Percentiles rank a stretch among this genome's conserved stretches.
Conservation (phyloP, 2,888 invertebrate genomes). For the Cephus runcator region DNA sequence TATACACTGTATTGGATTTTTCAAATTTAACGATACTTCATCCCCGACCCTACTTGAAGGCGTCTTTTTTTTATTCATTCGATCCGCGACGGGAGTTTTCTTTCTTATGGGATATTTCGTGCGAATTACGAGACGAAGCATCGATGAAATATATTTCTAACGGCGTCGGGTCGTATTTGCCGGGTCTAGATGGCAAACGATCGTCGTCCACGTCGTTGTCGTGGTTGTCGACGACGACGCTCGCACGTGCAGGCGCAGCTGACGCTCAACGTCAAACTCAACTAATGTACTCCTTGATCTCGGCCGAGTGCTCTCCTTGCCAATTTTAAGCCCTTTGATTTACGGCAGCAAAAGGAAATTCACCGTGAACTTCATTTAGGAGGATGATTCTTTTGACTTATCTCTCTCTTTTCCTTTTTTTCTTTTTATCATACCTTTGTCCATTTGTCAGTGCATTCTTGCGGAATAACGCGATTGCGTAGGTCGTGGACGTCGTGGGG, state of each 20-base stretch:
- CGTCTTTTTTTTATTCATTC: background rate
- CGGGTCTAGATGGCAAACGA: constrained; percentile 14
- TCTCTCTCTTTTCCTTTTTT: background rate
- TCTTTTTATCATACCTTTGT: background rate
- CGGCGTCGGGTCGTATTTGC: constrained; percentile 24
- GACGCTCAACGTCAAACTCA: constrained; percentile 61
- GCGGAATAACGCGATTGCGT: background rate
- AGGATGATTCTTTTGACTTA: background rate
- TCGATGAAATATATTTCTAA: background rate
- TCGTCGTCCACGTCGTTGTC: constrained; percentile 11
- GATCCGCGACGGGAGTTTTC: background rate
- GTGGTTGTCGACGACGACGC: constrained; percentile 17
- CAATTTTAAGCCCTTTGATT: constrained; percentile 60
- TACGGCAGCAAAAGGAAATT: constrained; percentile 55
- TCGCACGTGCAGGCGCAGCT: constrained; percentile 53
- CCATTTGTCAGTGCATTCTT: background rate
- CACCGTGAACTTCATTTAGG: constrained; percentile 49
- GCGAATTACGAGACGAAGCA: background rate
- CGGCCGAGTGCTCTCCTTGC: constrained; percentile 37
- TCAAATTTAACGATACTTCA: background rate
- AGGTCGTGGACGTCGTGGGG: background rate
- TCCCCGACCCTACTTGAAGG: background rate
- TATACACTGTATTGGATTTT: background rate
- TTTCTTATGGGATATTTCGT: background rate
- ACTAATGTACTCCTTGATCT: constrained; percentile 57